Base-by-base conservation (phyloP, 2,888 invertebrate genomes). In the Neria commutata region DNA sequence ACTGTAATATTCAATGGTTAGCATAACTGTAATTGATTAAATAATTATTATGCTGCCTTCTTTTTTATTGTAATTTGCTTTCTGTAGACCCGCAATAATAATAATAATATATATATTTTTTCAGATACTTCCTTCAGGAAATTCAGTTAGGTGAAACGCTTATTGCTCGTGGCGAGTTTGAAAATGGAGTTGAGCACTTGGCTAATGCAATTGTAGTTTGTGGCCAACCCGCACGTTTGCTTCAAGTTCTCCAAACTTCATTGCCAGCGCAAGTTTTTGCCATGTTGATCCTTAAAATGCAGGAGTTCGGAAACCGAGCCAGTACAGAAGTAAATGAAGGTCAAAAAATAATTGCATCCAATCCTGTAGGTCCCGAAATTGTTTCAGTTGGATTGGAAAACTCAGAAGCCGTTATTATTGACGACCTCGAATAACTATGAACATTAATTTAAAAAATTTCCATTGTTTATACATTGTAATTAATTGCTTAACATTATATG, bases 191-290 rank as follows among this genome's bases (percentile, higher is more conserved):
- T 52, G 95, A 97, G 80, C 98, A 98, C 84, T 87, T 99, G 68
- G 93, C 94, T 45, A 96, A 95, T 82, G 98, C 98, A 8, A 93
- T 99, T n/a, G 92, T 95, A 3, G 93, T 98, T 24, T 98, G 98
- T 79, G 97, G 96, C 11, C 96, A 98, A 67, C 82, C 82, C 24
- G 77, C 81, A 48, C 77, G 81, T 53, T 67, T 82, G 14, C 65
- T 82, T 52, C 81, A 81, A 72, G 79, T 81, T 62, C 86, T 99
- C 55, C 95, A 97, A 83, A 95, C 96, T 83, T 96, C 98, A 33
- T 86, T 99, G 83, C 97, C 98, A 57, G 93, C 95, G 19, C 92
- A 93, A 75, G 93, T 97, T 80, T 98, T 97, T 87, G 90, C 92
- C 73, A 85, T 95, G 74, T 86, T 97, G 24, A 85, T 96, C 65